Percentiles rank a stretch among this genome's conserved stretches.
phyloP scores from a whole-genome alignment of 35 echinoderm and acorn worm genomes.

The Heliocidaris tuberculata region DNA sequence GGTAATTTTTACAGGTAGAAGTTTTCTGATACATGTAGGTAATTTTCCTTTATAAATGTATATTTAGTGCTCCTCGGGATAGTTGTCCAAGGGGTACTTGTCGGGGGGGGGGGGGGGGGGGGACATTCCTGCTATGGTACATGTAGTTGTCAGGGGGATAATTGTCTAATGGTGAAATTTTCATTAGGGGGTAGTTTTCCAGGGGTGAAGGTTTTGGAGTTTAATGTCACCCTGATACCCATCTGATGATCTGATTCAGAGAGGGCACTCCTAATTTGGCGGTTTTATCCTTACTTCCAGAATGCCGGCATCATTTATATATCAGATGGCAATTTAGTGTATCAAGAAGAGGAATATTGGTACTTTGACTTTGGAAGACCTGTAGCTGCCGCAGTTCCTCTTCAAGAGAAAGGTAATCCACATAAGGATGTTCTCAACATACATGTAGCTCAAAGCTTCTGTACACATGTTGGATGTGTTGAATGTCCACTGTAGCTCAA shows the following conservation, averaged over 20 bases:
- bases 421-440: neutral
- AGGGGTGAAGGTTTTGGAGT: too few species aligned
- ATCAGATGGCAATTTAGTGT: neutral
- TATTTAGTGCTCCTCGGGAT: too few species aligned
- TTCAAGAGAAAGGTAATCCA: neutral
- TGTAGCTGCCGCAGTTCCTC: neutral
- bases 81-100: too few species aligned
- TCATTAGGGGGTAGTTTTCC: too few species aligned
- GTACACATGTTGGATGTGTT: neutral
- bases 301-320: slow-evolving; percentile 22
- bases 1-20: too few species aligned
- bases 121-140: too few species aligned
- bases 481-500: neutral
- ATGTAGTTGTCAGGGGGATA: too few species aligned
- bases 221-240: too few species aligned
- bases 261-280: neutral
- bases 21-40: too few species aligned
- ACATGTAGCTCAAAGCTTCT: neutral
- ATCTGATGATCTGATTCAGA: neutral
- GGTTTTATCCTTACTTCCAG: neutral
- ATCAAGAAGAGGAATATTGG: neutral
- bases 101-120: too few species aligned
- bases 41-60: too few species aligned
- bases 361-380: neutral
- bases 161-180: too few species aligned